phyloP scores from a whole-genome alignment of 2,888 invertebrate species.

The Ferdinandea cuprea region DNA sequence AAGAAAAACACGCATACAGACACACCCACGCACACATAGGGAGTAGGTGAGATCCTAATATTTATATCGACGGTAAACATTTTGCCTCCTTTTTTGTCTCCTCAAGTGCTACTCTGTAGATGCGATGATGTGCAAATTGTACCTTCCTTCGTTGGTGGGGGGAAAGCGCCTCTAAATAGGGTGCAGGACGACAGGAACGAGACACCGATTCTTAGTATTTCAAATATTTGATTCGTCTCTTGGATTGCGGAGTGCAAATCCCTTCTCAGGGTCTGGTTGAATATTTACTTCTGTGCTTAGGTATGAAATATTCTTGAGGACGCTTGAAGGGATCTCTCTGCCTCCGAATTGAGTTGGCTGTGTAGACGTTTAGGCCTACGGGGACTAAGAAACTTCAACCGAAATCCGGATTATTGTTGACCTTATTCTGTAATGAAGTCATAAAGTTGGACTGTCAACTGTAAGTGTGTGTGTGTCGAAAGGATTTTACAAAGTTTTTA shows the following conservation, averaged over 20 bases:
- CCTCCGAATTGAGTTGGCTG: neutral
- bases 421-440: slow-evolving; percentile 56
- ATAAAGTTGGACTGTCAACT: slow-evolving; percentile 41
- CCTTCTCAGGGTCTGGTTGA: slow-evolving; percentile 30
- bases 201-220: slow-evolving; percentile 63
- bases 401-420: slow-evolving; percentile 59
- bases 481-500: slow-evolving; percentile 27
- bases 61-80: slow-evolving; percentile 53
- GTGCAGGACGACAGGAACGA: slow-evolving; percentile 11
- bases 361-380: slow-evolving; percentile 43
- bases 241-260: slow-evolving; percentile 57
- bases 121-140: neutral
- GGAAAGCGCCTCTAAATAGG: neutral
- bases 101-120: slow-evolving; percentile 17
- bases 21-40: no score
- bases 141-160: neutral
- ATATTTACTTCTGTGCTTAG: slow-evolving; percentile 55
- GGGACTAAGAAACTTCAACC: slow-evolving; percentile 25
- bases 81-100: slow-evolving; percentile 48
- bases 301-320: slow-evolving; percentile 46
- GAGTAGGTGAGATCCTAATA: slow-evolving; percentile 16
- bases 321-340: no score
- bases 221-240: slow-evolving; percentile 68
- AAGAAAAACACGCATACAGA: no score
- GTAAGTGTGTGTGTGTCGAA: slow-evolving; percentile 8